A percentile compares a stretch with the other conserved stretches of the same genome.
These are phyloP conservation scores for Drosophila sturtevanti DNA, from an alignment of 1,140 invertebrate genomes.

Conservation along the genomic window DNA sequence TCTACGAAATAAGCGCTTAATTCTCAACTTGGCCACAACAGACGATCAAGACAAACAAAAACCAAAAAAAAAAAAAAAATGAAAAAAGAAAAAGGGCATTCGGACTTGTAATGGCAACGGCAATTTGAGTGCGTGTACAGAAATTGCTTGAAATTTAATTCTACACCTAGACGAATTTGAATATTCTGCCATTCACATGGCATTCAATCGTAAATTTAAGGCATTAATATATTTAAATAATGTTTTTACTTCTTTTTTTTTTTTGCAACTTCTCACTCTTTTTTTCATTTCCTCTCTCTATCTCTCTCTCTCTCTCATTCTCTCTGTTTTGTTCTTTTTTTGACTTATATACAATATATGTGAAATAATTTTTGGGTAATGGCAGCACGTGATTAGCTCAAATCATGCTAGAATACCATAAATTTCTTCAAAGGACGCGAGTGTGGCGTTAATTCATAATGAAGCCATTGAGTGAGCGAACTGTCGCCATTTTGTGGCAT, in stretches of 20 bases:
- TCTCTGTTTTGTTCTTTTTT: constrained; percentile 2
- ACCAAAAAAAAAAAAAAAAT: constrained; percentile 3
- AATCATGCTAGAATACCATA: constrained; percentile 75
- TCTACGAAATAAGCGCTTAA: not conserved
- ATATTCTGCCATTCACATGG: constrained; percentile 58
- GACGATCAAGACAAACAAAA: constrained; percentile 6
- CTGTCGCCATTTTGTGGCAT: constrained; percentile 21
- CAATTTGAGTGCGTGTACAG: constrained; percentile 46
- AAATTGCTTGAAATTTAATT: constrained; percentile 69
- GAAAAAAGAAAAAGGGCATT: constrained; percentile 40
- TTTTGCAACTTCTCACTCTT: not conserved
- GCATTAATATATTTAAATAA: constrained; percentile 80
- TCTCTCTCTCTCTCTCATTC: not conserved
- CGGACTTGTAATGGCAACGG: constrained; percentile 26
- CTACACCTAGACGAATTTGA: constrained; percentile 74
- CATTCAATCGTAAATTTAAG: constrained; percentile 71
- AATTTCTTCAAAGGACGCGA: constrained; percentile 44
- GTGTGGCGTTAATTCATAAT: constrained; percentile 30
- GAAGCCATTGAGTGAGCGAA: constrained; percentile 38
- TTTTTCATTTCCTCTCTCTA: not conserved
- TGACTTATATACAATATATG: constrained; percentile 30
- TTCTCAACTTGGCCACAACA: not conserved
- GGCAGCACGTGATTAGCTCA: constrained; percentile 67
- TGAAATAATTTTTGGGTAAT: constrained; percentile 54
- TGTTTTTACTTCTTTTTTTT: constrained; percentile 33